Evolutionary conservation across 2,113 vertebrate genomes (phyloP), one percentile per base, ranked within the genome.

Genomic region (Xenotilapia flavipinnis): DNA sequence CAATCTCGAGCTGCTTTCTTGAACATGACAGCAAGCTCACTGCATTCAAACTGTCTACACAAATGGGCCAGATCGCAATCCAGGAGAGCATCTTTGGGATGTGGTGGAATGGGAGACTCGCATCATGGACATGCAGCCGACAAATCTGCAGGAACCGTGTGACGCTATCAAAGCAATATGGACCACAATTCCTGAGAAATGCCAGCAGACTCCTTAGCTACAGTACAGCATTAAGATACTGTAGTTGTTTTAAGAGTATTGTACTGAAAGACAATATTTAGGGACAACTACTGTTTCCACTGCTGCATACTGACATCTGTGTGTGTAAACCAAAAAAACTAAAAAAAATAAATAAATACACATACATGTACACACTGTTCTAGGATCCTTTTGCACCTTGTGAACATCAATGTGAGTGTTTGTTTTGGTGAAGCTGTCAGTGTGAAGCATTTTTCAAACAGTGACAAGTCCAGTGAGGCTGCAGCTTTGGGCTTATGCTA

Each of bases 51-150:
- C 13, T 0, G 40, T 17, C 40, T 47, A 17, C 40, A 75, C 40
- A 28, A 23, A 28, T 17, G 2, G 13, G 60, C 60, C 68, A 75
- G 21, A 75, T 75, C 2, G 4, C 9, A 26, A 47, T 75, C 40
- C 40, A 9, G n/a, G 13, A 70, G 7, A 70, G 12, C 38, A 2
- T 45, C 68, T 75, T 47, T 1, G 6, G 0, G 40, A 73, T 73
- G 40, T 73, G 65, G 0, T 45, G 21, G 40, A 45, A 73, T 26
- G 5, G 14, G 40, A 73, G 21, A 73, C 9, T 73, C 13, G 0
- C 68, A 73, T 45, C 40, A 73, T 45, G 68, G 21, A 45, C 23
- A 0, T 17, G 68, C 68, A 73, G 40, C 21, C 1, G 3, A 73
- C 68, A 73, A 45, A 17, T 45, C 8, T 1, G 11, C 62, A 70